Conservation (phyloP, 2,888 invertebrate species). For the Cephus pulcher region DNA sequence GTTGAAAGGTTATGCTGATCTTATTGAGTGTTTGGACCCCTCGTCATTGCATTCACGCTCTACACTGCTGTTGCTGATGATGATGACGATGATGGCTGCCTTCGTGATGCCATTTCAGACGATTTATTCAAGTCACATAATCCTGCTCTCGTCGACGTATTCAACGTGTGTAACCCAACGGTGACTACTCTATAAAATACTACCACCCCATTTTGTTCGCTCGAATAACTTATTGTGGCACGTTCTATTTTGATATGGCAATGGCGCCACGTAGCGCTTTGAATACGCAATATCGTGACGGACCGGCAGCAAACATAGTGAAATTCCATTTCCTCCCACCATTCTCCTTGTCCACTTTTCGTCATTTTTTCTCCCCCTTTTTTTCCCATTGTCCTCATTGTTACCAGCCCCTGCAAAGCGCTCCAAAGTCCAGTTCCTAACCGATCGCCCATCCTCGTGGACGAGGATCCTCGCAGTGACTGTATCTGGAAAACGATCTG, state of each 20-base stretch:
- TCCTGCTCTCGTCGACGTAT: constrained; percentile 57
- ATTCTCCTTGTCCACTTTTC: constrained; percentile 7
- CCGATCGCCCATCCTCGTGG: too few species aligned
- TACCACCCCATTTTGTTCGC: constrained; percentile 59
- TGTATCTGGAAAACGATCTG: too few species aligned
- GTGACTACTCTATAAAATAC: constrained; percentile 63
- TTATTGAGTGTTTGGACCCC: too few species aligned
- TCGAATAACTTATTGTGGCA: constrained; percentile 65
- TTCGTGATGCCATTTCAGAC: constrained; percentile 1
- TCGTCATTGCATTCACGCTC: too few species aligned
- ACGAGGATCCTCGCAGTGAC: too few species aligned
- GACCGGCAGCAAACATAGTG: constrained; percentile 49
- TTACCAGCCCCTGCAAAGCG: too few species aligned
- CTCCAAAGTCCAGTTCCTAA: too few species aligned
- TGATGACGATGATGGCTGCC: neutral
- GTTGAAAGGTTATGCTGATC: too few species aligned
- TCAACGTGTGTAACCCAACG: constrained; percentile 64
- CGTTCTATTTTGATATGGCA: constrained; percentile 63
- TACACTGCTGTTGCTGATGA: neutral
- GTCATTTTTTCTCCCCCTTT: constrained; percentile 5
- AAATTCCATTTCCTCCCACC: constrained; percentile 50
- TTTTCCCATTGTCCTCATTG: too few species aligned
- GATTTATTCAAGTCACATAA: constrained; percentile 62
- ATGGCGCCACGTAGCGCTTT: constrained; percentile 45
- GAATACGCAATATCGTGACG: constrained; percentile 56